phyloP scores from a whole-genome alignment of 2,888 invertebrate genomes.

The Portevinia maculata region DNA sequence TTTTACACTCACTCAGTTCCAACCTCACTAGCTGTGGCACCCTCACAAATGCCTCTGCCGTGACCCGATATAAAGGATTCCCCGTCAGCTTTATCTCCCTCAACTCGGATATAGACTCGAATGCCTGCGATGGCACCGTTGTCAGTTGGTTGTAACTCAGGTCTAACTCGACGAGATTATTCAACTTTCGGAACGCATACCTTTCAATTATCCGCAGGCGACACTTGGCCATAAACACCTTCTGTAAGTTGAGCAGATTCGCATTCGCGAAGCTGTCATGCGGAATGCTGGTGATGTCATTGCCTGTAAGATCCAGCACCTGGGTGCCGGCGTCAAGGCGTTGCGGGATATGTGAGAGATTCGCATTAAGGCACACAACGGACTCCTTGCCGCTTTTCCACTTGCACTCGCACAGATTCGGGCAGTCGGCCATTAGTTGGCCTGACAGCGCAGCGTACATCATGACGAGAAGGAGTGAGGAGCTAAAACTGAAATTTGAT shows the following conservation, averaged over 20 bases:
- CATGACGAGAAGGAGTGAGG: conserved; percentile 66
- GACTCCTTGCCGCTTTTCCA: conserved; percentile 95
- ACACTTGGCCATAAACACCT: conserved; percentile 89
- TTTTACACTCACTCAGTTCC: conserved; percentile 89
- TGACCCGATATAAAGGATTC: conserved; percentile 89
- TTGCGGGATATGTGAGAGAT: conserved; percentile 88
- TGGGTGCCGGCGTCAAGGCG: conserved; percentile 91
- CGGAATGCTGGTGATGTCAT: conserved; percentile 87
- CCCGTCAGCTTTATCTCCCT: conserved; percentile 89
- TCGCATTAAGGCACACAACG: conserved; percentile 90
- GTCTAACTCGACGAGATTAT: conserved; percentile 92
- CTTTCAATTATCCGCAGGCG: conserved; percentile 87
- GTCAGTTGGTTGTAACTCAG: conserved; percentile 88
- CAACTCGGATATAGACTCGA: conserved; percentile 89
- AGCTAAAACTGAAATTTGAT: conserved; percentile 58
- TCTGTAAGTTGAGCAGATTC: conserved; percentile 91
- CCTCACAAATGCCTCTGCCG: conserved; percentile 87
- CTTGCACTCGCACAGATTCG: conserved; percentile 92
- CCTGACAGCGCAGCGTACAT: conserved; percentile 77
- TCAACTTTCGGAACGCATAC: conserved; percentile 90
- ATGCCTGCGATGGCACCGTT: conserved; percentile 88
- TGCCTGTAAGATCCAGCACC: conserved; percentile 90
- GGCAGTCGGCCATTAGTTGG: conserved; percentile 85
- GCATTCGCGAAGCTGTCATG: conserved; percentile 90
- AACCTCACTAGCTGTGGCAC: conserved; percentile 88